phyloP scores from a whole-genome alignment of 2,888 invertebrate species.

The Drosophila mimetica region DNA sequence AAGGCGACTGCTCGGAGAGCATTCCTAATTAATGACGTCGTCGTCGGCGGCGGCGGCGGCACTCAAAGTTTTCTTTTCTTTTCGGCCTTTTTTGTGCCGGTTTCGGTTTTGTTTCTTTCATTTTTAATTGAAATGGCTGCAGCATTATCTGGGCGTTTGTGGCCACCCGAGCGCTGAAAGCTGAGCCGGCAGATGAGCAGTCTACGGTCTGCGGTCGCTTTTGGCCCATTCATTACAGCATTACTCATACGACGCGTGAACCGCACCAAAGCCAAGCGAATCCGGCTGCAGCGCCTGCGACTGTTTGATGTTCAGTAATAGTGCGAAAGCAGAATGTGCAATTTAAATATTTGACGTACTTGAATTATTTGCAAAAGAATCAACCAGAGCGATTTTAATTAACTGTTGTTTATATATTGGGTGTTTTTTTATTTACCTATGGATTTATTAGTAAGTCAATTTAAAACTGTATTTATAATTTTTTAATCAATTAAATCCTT shows the following conservation, averaged over 20 bases:
- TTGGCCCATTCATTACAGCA: slow-evolving; percentile 64
- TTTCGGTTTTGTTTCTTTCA: slow-evolving; percentile 42
- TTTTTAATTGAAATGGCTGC: slow-evolving; percentile 63
- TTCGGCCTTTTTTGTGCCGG: slow-evolving; percentile 32
- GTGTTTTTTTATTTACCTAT: not conserved
- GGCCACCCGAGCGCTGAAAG: slow-evolving; percentile 25
- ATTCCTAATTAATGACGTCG: slow-evolving; percentile 76
- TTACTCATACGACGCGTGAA: slow-evolving; percentile 68
- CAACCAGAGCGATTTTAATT: not conserved
- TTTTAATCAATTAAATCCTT: no score
- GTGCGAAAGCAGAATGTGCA: slow-evolving; percentile 1
- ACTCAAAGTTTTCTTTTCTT: slow-evolving; percentile 42
- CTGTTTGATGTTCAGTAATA: slow-evolving; percentile 24
- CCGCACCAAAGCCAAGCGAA: slow-evolving; percentile 27
- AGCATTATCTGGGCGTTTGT: slow-evolving; percentile 42
- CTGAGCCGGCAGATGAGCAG: slow-evolving; percentile 44
- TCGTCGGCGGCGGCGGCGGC: slow-evolving; percentile 22
- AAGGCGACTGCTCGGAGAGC: slow-evolving; percentile 65
- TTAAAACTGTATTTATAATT: not conserved
- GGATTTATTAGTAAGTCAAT: not conserved
- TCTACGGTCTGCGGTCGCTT: slow-evolving; percentile 41
- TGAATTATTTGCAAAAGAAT: not conserved
- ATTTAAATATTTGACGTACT: slow-evolving; percentile 9
- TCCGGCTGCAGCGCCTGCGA: slow-evolving; percentile 1
- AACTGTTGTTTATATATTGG: not conserved